Percentiles rank a stretch among this genome's conserved stretches.
These are phyloP conservation scores for Ceratitis capitata DNA, from an alignment of 1,140 invertebrate species.

Conservation along the genomic window DNA sequence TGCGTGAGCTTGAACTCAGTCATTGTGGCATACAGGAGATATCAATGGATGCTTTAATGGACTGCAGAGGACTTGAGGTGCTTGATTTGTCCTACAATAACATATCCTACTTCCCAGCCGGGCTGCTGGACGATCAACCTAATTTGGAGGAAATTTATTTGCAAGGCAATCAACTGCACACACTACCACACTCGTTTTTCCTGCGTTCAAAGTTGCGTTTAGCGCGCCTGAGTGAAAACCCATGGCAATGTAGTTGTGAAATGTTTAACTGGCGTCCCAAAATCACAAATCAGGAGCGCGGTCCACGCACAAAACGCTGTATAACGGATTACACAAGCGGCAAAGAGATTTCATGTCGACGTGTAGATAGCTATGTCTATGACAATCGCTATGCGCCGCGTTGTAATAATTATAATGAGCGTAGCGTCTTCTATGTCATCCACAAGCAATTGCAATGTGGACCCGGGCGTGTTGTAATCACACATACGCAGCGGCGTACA, in stretches of 20 bases:
- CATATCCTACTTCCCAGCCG: conserved; percentile 70
- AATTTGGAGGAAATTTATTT: conserved; percentile 72
- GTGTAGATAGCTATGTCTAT: conserved; percentile 64
- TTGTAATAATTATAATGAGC: conserved; percentile 70
- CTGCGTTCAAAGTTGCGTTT: conserved; percentile 67
- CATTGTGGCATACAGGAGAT: conserved; percentile 72
- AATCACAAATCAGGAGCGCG: conserved; percentile 66
- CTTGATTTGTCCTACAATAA: conserved; percentile 75
- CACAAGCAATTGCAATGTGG: conserved; percentile 55
- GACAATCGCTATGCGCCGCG: conserved; percentile 72
- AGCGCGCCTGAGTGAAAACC: conserved; percentile 70
- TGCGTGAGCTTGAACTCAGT: conserved; percentile 71
- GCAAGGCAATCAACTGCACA: conserved; percentile 70
- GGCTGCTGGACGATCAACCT: conserved; percentile 72
- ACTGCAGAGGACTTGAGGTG: conserved; percentile 68
- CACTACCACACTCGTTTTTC: conserved; percentile 71
- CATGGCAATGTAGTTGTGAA: conserved; percentile 76
- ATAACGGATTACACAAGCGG: conserved; percentile 58
- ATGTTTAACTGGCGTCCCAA: conserved; percentile 73
- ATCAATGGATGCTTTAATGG: conserved; percentile 77
- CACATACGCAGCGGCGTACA: not conserved
- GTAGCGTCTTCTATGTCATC: conserved; percentile 69
- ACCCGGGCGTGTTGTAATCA: not conserved
- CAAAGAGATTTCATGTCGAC: conserved; percentile 55
- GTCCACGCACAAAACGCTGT: conserved; percentile 58